These are phyloP conservation scores for Atrichornis clamosus DNA, from an alignment of 2,113 vertebrate genomes.

Conservation along the genomic window DNA sequence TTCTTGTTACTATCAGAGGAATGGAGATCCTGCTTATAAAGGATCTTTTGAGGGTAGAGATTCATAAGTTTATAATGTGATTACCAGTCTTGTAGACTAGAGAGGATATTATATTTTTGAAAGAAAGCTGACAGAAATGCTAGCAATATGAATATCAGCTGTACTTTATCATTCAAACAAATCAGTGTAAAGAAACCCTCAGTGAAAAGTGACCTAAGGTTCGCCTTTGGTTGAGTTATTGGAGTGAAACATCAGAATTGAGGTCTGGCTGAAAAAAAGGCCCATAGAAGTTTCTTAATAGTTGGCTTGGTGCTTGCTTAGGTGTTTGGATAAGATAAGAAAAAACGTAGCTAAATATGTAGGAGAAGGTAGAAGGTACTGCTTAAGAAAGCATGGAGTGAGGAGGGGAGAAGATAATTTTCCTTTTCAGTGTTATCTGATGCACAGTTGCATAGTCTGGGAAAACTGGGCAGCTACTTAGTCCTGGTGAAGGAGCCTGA, in stretches of 20 bases:
- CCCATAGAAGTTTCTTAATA: neutral
- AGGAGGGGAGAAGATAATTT: neutral
- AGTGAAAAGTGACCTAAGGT: neutral
- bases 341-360: neutral
- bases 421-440: neutral
- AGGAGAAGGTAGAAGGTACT: neutral
- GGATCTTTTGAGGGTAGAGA: neutral
- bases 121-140: neutral
- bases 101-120: neutral
- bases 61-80: neutral
- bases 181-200: neutral
- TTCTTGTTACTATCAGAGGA: neutral
- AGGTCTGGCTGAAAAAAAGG: neutral
- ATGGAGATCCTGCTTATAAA: neutral
- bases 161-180: neutral
- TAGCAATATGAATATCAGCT: neutral
- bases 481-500: neutral
- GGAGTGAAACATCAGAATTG: neutral
- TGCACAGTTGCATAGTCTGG: neutral
- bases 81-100: neutral
- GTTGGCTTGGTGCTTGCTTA: neutral
- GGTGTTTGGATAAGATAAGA: neutral
- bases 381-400: neutral
- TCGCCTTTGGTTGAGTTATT: neutral
- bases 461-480: neutral